Conservation (phyloP, 1,140 invertebrate genomes). For the Hirudo medicinalis region DNA sequence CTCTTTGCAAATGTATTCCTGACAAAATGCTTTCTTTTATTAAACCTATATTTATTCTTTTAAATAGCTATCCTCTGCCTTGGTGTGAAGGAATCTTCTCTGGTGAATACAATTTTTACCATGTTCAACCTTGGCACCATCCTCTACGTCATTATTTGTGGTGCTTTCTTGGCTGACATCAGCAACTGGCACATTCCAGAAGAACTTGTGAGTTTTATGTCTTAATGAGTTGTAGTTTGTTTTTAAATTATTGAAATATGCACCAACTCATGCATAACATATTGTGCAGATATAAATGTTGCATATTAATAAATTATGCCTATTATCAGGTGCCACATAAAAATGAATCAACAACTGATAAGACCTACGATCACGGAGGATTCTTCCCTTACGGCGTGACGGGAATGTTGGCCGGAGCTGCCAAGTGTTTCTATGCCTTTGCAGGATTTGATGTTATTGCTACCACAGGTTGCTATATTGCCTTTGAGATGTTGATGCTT, state of each 20-base stretch:
- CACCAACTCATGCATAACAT: neutral
- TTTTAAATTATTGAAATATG: neutral
- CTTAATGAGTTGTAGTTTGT: neutral
- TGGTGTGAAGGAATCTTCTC: conserved; percentile 76
- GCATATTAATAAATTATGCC: neutral
- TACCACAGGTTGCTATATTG: conserved; percentile 57
- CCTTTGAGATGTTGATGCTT: neutral
- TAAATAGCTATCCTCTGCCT: conserved; percentile 56
- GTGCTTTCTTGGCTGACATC: conserved; percentile 58
- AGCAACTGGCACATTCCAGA: conserved; percentile 32
- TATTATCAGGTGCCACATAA: neutral
- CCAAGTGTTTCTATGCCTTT: conserved; percentile 90
- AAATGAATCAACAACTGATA: neutral
- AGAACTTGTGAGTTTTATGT: neutral
- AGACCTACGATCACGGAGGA: conserved; percentile 16
- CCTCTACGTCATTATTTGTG: conserved; percentile 63
- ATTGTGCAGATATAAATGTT: neutral
- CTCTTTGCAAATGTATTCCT: neutral
- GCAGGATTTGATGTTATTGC: conserved; percentile 94
- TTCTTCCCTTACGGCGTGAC: conserved; percentile 21
- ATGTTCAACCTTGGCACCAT: conserved; percentile 70
- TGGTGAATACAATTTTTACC: conserved; percentile 80
- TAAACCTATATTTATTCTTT: neutral
- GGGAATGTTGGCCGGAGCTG: conserved; percentile 58
- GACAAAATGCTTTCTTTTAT: neutral